phyloP scores from a whole-genome alignment of 1,140 invertebrate species.

The Zaprionus africanus region DNA sequence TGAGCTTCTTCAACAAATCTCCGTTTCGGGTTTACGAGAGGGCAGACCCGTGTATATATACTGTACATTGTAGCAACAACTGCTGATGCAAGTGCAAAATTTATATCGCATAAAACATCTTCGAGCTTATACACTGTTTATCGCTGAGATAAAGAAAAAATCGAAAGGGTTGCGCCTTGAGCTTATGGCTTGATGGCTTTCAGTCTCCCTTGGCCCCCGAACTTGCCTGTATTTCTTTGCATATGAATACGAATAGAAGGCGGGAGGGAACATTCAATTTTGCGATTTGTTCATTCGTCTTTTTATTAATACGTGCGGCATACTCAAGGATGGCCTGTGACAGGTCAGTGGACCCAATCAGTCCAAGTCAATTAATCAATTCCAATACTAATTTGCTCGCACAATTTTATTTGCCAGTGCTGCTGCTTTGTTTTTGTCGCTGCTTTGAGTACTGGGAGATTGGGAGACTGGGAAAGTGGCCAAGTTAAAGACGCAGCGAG shows the following conservation, averaged over 20 bases:
- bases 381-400: slow-evolving; percentile 56
- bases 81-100: slow-evolving; percentile 71
- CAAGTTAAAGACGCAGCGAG: slow-evolving; percentile 36
- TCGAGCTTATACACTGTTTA: slow-evolving; percentile 51
- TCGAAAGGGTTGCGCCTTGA: slow-evolving; percentile 44
- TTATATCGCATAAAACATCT: slow-evolving; percentile 68
- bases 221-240: not conserved
- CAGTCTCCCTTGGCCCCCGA: not conserved
- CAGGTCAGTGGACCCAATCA: slow-evolving; percentile 37
- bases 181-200: slow-evolving; percentile 17
- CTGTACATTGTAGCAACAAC: slow-evolving; percentile 58
- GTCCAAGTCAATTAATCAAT: slow-evolving; percentile 70
- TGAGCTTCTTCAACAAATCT: slow-evolving; percentile 74
- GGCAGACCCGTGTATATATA: slow-evolving; percentile 36
- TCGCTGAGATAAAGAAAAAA: slow-evolving; percentile 59
- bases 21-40: slow-evolving; percentile 60
- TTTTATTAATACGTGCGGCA: slow-evolving; percentile 4
- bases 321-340: slow-evolving; percentile 9
- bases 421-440: not conserved
- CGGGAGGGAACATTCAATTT: slow-evolving; percentile 7
- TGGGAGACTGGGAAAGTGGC: not conserved
- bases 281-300: not conserved
- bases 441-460: not conserved
- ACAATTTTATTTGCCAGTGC: slow-evolving; percentile 37
- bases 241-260: not conserved